Conservation (phyloP, 2,113 vertebrate species). For the Muntiacus reevesi region DNA sequence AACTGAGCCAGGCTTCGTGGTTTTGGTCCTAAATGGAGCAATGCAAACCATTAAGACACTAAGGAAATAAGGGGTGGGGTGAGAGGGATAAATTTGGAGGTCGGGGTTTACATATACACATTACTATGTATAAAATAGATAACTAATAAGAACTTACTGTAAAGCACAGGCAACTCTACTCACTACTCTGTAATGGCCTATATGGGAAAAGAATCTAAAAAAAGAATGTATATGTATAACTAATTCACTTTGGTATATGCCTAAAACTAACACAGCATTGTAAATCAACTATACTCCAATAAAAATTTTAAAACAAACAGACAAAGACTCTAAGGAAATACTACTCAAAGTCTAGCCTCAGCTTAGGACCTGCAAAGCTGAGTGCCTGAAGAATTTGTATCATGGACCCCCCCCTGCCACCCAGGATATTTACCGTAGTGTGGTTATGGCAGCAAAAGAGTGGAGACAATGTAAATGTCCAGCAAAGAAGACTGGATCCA, state of each 20-base stretch:
- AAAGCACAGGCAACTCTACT: background rate
- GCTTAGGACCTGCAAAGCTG: background rate
- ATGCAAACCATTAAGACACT: background rate
- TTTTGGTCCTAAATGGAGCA: background rate
- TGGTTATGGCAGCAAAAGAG: background rate
- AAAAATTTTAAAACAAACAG: background rate
- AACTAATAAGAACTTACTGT: background rate
- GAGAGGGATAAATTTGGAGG: background rate
- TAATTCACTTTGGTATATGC: background rate
- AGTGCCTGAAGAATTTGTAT: background rate
- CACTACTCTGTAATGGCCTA: background rate
- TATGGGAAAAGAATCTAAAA: background rate
- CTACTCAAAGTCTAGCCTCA: background rate
- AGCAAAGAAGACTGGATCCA: background rate
- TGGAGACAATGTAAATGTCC: background rate
- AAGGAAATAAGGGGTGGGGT: background rate
- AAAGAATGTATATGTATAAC: background rate
- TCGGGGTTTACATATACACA: background rate
- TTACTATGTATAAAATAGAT: background rate
- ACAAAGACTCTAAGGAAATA: background rate
- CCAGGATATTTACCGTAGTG: background rate
- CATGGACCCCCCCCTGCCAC: background rate
- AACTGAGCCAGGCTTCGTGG: background rate
- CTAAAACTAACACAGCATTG: background rate
- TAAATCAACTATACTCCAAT: background rate